These are phyloP conservation scores for Yponomeuta evonymella DNA, from an alignment of 2,888 invertebrate species.

Conservation along the genomic window DNA sequence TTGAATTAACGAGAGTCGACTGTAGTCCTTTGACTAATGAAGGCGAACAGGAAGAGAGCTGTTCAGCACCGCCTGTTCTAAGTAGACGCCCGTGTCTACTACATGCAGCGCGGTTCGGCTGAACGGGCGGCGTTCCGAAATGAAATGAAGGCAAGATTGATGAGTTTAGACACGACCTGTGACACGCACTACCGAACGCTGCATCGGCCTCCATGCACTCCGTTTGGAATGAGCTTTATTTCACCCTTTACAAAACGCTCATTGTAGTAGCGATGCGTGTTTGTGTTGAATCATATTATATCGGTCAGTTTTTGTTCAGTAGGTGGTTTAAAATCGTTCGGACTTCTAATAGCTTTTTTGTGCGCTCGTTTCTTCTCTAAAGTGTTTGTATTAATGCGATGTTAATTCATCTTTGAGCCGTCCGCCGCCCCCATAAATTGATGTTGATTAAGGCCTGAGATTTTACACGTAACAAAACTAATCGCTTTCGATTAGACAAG, in stretches of 20 bases:
- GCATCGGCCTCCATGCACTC: constrained; percentile 21
- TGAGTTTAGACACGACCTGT: constrained; percentile 72
- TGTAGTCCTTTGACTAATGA: background rate
- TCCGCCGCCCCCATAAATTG: constrained; percentile 4
- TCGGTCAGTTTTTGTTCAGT: constrained; percentile 51
- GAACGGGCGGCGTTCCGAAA: constrained; percentile 32
- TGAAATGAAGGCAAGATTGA: constrained; percentile 72
- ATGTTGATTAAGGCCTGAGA: background rate
- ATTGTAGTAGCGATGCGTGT: constrained; percentile 24
- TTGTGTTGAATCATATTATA: constrained; percentile 45
- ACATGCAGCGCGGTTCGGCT: background rate
- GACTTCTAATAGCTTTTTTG: constrained; percentile 64
- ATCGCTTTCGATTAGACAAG: background rate
- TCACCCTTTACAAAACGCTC: constrained; percentile 52
- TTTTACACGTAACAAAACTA: constrained; percentile 1
- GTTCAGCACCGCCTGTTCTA: background rate
- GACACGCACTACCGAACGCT: constrained; percentile 72
- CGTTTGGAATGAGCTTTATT: constrained; percentile 62
- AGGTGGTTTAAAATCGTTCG: constrained; percentile 48
- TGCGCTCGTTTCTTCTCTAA: constrained; percentile 23
- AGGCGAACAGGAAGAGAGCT: background rate
- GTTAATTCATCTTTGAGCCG: constrained; percentile 2
- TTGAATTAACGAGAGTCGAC: no score
- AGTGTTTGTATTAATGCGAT: constrained; percentile 4
- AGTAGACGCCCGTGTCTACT: background rate